phyloP scores from a whole-genome alignment of 2,113 vertebrate species.

The Rana temporaria region DNA sequence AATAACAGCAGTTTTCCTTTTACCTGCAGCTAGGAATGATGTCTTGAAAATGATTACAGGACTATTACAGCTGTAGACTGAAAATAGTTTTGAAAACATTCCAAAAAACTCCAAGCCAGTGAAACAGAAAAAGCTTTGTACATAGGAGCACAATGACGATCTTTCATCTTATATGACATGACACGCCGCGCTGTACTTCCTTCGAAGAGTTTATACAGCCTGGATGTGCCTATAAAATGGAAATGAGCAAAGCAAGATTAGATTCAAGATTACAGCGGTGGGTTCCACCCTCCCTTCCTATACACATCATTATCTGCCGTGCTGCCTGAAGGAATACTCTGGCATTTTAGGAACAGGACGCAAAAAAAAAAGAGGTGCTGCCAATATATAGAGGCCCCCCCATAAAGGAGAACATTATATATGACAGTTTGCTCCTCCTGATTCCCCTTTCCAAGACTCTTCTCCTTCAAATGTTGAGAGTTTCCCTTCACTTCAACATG shows the following conservation, averaged over 20 bases:
- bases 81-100: constrained; percentile 13
- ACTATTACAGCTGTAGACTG: not conserved
- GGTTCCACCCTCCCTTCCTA: not conserved
- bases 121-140: constrained; percentile 17
- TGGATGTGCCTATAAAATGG: constrained; percentile 8
- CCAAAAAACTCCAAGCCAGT: constrained; percentile 23
- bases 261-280: constrained; percentile 2
- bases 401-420: too few relatives aligned
- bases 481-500: too few relatives aligned
- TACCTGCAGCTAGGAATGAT: too few relatives aligned
- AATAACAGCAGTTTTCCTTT: too few relatives aligned
- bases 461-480: too few relatives aligned
- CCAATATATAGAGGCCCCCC: too few relatives aligned
- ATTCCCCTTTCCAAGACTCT: too few relatives aligned
- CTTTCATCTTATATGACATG: constrained; percentile 24
- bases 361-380: too few relatives aligned
- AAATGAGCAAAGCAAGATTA: constrained; percentile 39
- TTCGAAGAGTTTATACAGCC: constrained; percentile 14
- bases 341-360: too few relatives aligned
- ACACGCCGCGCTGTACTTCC: constrained; percentile 4
- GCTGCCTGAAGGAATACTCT: not conserved
- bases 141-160: not conserved
- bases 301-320: too few relatives aligned
- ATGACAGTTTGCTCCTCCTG: too few relatives aligned
- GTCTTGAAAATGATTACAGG: too few relatives aligned